Conservation (phyloP, 1,140 invertebrate species). For the Pollicipes pollicipes region DNA sequence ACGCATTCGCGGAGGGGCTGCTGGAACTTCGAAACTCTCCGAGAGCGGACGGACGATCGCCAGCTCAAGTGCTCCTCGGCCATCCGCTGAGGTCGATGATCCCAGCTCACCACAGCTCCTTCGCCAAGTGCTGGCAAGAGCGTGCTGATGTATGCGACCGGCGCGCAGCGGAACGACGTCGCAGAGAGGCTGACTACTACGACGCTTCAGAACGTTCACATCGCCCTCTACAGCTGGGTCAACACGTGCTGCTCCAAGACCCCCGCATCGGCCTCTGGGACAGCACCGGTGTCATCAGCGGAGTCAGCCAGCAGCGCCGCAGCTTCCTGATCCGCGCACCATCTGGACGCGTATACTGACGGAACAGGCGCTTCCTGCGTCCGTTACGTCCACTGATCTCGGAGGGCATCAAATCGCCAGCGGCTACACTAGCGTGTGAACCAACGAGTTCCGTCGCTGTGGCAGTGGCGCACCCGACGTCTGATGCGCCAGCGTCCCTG, state of each 20-base stretch:
- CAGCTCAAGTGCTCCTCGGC: slow-evolving; percentile 12
- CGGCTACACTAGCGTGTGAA: too few species aligned
- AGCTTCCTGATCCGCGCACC: too few species aligned
- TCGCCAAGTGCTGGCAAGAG: not conserved
- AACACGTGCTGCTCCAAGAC: not conserved
- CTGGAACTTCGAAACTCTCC: slow-evolving; percentile 11
- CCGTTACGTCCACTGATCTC: too few species aligned
- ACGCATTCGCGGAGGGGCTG: slow-evolving; percentile 9
- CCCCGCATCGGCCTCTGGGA: not conserved
- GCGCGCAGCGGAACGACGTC: not conserved
- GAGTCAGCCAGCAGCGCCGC: too few species aligned
- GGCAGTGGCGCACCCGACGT: too few species aligned
- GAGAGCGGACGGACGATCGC: slow-evolving; percentile 9
- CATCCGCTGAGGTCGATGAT: slow-evolving; percentile 10
- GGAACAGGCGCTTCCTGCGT: too few species aligned
- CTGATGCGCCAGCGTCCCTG: too few species aligned
- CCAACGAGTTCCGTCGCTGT: too few species aligned
- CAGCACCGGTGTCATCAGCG: too few species aligned
- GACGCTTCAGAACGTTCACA: not conserved
- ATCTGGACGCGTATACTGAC: too few species aligned
- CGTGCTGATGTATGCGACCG: not conserved
- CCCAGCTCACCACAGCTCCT: slow-evolving; percentile 10
- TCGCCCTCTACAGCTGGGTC: not conserved
- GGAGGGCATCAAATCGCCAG: too few species aligned
- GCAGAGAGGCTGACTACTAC: not conserved